Evolutionary conservation across 2,113 vertebrate species (phyloP).

Genomic region (Podocnemis expansa): DNA sequence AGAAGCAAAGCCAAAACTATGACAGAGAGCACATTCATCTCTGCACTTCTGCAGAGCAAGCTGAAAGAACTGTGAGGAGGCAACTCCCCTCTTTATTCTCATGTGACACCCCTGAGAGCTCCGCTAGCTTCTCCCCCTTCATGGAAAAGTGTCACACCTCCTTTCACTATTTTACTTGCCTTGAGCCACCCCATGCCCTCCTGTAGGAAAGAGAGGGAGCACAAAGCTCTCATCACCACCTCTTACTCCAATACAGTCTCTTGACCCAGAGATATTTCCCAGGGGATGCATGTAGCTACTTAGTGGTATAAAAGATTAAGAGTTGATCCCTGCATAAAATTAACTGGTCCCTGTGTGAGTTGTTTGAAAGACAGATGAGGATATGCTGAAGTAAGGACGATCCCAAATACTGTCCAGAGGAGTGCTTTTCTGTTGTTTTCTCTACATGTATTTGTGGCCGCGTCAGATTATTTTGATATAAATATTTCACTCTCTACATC

Average conservation of each 20-base stretch:
- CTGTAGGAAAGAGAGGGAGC: neutral
- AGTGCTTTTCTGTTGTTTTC: neutral
- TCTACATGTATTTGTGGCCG: neutral
- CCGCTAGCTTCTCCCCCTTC: neutral
- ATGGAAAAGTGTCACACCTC: neutral
- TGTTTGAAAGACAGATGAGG: neutral
- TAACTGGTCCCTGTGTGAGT: neutral
- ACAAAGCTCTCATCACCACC: neutral
- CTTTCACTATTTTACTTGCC: neutral
- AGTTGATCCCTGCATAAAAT: too few relatives aligned
- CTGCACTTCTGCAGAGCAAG: neutral
- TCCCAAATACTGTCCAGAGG: neutral
- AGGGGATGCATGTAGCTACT: too few relatives aligned
- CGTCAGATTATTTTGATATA: neutral
- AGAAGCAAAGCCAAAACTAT: neutral
- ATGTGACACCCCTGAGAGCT: neutral
- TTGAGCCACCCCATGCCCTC: neutral
- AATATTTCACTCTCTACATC: neutral
- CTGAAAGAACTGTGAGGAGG: neutral
- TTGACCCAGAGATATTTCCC: neutral
- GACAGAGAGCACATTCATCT: neutral
- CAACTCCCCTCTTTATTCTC: neutral
- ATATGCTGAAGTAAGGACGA: neutral
- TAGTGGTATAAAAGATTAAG: neutral
- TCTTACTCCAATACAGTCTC: neutral